Conservation (phyloP, 1,140 invertebrate species). For the Eriosoma lanigerum region DNA sequence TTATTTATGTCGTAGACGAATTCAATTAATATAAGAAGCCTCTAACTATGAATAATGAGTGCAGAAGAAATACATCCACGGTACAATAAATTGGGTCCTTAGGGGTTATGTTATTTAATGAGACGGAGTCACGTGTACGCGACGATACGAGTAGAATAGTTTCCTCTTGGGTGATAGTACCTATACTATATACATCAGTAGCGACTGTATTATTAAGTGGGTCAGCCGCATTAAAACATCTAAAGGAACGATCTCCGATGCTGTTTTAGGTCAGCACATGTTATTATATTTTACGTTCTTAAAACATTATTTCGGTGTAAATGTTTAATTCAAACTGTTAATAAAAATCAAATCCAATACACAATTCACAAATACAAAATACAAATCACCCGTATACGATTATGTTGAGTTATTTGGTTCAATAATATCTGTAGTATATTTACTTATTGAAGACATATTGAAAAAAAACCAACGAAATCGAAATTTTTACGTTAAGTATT, state of each 20-base stretch:
- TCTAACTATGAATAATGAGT: too few species aligned
- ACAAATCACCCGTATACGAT: too few species aligned
- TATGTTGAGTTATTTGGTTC: too few species aligned
- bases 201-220: background rate
- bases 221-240: constrained; percentile 14
- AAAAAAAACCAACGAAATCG: too few species aligned
- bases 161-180: background rate
- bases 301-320: background rate
- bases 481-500: too few species aligned
- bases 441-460: too few species aligned
- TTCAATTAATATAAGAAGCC: too few species aligned
- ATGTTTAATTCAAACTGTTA: background rate
- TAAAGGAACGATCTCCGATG: constrained; percentile 15
- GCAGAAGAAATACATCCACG: background rate
- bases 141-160: background rate
- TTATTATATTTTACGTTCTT: background rate
- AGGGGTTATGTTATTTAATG: constrained; percentile 13
- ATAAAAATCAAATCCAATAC: too few species aligned
- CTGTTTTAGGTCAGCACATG: constrained; percentile 1
- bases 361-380: too few species aligned
- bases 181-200: background rate
- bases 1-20: too few species aligned
- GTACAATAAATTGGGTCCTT: constrained; percentile 19
- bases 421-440: too few species aligned
- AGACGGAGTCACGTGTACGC: background rate